A percentile compares a stretch with the other conserved stretches of the same genome.
These are phyloP conservation scores for Eulemur albifrons DNA, from an alignment of 2,797 vertebrate species.

Conservation along the genomic window DNA sequence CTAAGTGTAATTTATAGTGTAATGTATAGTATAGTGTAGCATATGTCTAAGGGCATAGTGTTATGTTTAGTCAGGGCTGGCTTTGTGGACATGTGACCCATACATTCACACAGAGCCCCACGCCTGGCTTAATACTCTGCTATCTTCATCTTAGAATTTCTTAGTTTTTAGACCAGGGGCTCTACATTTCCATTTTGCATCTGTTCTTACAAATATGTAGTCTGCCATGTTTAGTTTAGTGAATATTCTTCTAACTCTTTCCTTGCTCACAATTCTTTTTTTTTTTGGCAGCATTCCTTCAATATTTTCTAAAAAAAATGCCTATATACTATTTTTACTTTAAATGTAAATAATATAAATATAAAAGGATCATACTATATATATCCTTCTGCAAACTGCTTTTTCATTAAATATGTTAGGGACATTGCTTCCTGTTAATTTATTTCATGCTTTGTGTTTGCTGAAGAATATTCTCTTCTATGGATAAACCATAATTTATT, in stretches of 20 bases:
- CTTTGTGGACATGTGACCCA: background rate
- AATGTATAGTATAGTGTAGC: background rate
- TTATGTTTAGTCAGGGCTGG: background rate
- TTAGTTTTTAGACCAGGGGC: background rate
- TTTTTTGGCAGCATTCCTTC: constrained; percentile 15
- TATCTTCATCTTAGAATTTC: background rate
- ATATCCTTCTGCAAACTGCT: background rate
- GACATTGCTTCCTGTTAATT: background rate
- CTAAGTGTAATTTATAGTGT: background rate
- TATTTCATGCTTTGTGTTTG: background rate
- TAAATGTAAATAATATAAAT: constrained; percentile 42
- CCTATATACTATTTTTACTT: constrained; percentile 2
- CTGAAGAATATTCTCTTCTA: background rate
- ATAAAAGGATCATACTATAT: background rate
- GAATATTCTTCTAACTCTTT: background rate
- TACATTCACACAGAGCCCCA: background rate
- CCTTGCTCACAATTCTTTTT: background rate
- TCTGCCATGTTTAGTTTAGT: background rate
- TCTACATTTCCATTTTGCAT: background rate
- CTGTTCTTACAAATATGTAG: background rate
- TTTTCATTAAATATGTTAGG: background rate
- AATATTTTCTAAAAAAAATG: background rate
- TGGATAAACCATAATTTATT: background rate
- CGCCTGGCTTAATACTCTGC: background rate
- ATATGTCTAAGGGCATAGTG: background rate